phyloP scores from a whole-genome alignment of 1,140 invertebrate genomes.

The Atta colombica region DNA sequence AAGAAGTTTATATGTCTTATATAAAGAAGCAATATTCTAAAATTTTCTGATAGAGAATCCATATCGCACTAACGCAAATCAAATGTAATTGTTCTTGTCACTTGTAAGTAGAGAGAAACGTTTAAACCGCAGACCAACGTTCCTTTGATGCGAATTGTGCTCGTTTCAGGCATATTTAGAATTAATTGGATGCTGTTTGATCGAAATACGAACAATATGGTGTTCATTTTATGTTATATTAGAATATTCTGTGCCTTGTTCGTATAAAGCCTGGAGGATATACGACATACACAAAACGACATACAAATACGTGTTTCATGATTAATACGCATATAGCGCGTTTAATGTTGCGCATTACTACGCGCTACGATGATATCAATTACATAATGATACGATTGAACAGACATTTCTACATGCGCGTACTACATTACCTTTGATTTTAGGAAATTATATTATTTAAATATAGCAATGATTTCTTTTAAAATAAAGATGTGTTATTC shows the following conservation, averaged over 20 bases:
- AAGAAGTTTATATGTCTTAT: neutral
- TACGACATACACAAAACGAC: neutral
- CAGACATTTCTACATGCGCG: neutral
- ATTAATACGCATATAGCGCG: neutral
- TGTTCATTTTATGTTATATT: constrained; percentile 18
- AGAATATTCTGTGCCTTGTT: neutral
- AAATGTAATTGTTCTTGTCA: constrained; percentile 1
- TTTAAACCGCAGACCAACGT: neutral
- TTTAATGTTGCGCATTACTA: constrained; percentile 4
- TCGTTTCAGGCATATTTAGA: constrained; percentile 33
- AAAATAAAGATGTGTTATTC: neutral
- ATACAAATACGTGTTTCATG: constrained; percentile 6
- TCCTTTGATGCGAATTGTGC: constrained; percentile 13
- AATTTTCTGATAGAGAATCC: neutral
- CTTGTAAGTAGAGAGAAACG: neutral
- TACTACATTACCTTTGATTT: neutral
- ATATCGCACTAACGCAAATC: neutral
- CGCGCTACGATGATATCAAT: neutral
- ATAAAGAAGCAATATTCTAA: constrained; percentile 5
- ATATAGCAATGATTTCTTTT: neutral
- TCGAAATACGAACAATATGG: neutral
- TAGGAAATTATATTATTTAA: neutral
- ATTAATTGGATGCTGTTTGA: constrained; percentile 55
- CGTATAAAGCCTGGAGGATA: neutral
- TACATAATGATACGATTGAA: constrained; percentile 1